Conservation (phyloP, 1,140 invertebrate species). For the Bilobella aurantiaca region DNA sequence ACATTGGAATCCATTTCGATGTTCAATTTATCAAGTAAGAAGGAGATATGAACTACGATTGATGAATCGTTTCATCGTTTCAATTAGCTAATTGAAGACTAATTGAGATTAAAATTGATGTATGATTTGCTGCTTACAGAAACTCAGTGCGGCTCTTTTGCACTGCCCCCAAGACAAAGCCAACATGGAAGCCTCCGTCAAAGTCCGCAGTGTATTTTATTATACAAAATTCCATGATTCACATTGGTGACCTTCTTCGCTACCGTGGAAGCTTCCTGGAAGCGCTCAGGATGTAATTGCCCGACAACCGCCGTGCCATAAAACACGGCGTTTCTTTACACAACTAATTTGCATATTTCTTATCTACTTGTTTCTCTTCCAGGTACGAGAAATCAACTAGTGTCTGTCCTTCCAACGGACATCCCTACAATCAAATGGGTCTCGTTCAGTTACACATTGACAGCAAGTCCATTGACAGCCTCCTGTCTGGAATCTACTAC, state of each 20-base stretch:
- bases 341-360: not conserved
- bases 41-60: too few species aligned
- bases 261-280: slow-evolving; percentile 28
- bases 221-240: slow-evolving; percentile 33
- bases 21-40: slow-evolving; percentile 29
- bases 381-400: slow-evolving; percentile 33
- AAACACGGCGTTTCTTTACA: not conserved
- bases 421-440: slow-evolving; percentile 32
- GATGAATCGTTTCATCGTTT: too few species aligned
- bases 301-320: not conserved
- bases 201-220: slow-evolving; percentile 31
- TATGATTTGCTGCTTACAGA: slow-evolving; percentile 1
- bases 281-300: slow-evolving; percentile 33
- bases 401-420: slow-evolving; percentile 25
- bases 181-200: slow-evolving; percentile 5
- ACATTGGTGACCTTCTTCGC: slow-evolving; percentile 30
- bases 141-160: slow-evolving; percentile 17
- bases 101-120: too few species aligned
- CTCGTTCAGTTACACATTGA: slow-evolving; percentile 25
- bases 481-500: slow-evolving; percentile 24
- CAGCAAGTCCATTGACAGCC: slow-evolving; percentile 17
- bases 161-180: slow-evolving; percentile 18
- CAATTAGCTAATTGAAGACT: too few species aligned
- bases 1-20: slow-evolving; percentile 32
- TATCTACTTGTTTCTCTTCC: not conserved